phyloP scores from a whole-genome alignment of 2,888 invertebrate species.

The Gibbula magus region DNA sequence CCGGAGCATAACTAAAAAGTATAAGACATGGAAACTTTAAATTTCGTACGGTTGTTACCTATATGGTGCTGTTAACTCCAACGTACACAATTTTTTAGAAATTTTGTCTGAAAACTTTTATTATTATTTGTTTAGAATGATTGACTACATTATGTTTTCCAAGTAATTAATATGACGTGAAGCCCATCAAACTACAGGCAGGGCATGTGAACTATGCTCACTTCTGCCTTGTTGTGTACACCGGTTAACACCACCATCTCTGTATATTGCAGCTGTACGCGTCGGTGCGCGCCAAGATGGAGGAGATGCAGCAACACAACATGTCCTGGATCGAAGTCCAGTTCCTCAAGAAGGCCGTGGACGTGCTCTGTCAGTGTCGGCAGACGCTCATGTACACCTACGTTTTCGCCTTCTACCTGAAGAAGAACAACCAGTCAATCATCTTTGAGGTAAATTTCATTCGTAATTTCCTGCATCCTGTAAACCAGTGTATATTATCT shows the following conservation, averaged over 20 bases:
- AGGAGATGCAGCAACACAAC: constrained; percentile 99
- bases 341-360: constrained; percentile 93
- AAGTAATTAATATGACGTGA: too few relatives aligned
- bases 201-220: too few relatives aligned
- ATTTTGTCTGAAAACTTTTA: too few relatives aligned
- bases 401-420: constrained; percentile 98
- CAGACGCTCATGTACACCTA: constrained; percentile 99
- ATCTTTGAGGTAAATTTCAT: constrained; percentile 94
- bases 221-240: background rate
- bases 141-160: too few relatives aligned
- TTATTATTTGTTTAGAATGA: too few relatives aligned
- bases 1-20: too few relatives aligned
- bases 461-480: constrained; percentile 39
- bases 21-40: too few relatives aligned
- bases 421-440: constrained; percentile 98
- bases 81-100: too few relatives aligned
- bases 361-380: constrained; percentile 91
- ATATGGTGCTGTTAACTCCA: too few relatives aligned
- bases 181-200: too few relatives aligned
- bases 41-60: too few relatives aligned
- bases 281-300: constrained; percentile 97
- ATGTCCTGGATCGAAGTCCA: constrained; percentile 99
- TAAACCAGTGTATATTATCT: background rate
- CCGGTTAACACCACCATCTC: background rate
- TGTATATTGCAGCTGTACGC: constrained; percentile 83